These are phyloP conservation scores for Mormyrus iriodes DNA, from an alignment of 2,113 vertebrate genomes.

Conservation along the genomic window DNA sequence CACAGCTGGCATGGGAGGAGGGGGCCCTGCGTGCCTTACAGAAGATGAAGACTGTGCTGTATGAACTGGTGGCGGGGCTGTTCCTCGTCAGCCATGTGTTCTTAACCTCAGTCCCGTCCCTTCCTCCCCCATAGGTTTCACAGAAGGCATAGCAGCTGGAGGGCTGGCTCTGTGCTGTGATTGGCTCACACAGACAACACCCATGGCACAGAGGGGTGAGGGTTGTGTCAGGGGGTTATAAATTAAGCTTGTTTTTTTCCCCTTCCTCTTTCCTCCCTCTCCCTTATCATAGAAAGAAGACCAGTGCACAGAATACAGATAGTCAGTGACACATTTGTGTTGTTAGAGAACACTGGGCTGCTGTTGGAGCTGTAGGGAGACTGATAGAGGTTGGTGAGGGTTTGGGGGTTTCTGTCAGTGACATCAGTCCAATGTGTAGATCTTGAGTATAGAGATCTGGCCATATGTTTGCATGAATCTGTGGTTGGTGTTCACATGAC, in stretches of 20 bases:
- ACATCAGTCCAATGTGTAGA: not conserved
- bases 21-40: not conserved
- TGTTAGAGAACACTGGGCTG: not conserved
- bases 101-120: not conserved
- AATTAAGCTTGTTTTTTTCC: slow-evolving; percentile 29
- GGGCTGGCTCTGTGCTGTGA: slow-evolving; percentile 37
- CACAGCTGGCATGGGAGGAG: not conserved
- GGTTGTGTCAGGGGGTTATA: slow-evolving; percentile 27
- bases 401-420: not conserved
- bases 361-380: not conserved
- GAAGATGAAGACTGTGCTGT: not conserved
- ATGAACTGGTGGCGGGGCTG: not conserved
- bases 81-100: not conserved
- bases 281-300: not conserved
- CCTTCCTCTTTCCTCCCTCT: not conserved
- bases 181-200: slow-evolving; percentile 62
- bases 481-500: not conserved
- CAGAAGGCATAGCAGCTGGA: slow-evolving; percentile 17
- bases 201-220: slow-evolving; percentile 37
- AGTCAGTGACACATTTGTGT: not conserved
- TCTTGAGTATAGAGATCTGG: not conserved
- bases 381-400: not conserved
- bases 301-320: not conserved
- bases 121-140: slow-evolving; percentile 17
- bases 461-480: not conserved